Percentiles rank a stretch among this genome's conserved stretches.
Evolutionary conservation across 2,888 invertebrate genomes (phyloP).

Genomic region (Pardosa pseudoannulata): DNA sequence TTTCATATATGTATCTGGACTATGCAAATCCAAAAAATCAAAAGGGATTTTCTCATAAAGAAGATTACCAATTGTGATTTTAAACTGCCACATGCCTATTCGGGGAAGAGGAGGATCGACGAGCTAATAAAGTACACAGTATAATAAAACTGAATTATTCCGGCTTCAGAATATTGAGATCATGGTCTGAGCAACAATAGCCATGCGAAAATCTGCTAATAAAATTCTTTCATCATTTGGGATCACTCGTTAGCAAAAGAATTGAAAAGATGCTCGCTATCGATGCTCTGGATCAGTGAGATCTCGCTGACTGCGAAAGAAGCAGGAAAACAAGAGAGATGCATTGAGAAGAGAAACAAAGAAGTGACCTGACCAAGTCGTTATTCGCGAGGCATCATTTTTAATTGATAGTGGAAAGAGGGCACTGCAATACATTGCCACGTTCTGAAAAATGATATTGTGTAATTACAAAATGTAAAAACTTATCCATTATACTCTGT

Average conservation of each 20-base stretch:
- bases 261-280: slow-evolving; percentile 32
- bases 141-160: background rate
- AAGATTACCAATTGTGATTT: background rate
- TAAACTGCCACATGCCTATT: background rate
- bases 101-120: background rate
- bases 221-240: slow-evolving; percentile 25
- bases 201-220: slow-evolving; percentile 24
- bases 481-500: background rate
- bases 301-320: slow-evolving; percentile 13
- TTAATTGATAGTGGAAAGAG: slow-evolving; percentile 44
- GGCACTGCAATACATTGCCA: background rate
- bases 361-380: slow-evolving; percentile 25
- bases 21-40: background rate
- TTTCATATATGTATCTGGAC: background rate
- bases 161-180: slow-evolving; percentile 29
- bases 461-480: background rate
- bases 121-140: background rate
- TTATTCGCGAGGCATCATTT: slow-evolving; percentile 39
- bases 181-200: slow-evolving; percentile 25
- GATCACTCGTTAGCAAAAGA: slow-evolving; percentile 29
- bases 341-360: slow-evolving; percentile 34
- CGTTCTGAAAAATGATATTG: background rate
- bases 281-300: slow-evolving; percentile 49
- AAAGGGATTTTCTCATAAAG: background rate
- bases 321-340: slow-evolving; percentile 42